Conservation (phyloP, 92 coral and sea anemone species). For the Diadumene lineata region DNA sequence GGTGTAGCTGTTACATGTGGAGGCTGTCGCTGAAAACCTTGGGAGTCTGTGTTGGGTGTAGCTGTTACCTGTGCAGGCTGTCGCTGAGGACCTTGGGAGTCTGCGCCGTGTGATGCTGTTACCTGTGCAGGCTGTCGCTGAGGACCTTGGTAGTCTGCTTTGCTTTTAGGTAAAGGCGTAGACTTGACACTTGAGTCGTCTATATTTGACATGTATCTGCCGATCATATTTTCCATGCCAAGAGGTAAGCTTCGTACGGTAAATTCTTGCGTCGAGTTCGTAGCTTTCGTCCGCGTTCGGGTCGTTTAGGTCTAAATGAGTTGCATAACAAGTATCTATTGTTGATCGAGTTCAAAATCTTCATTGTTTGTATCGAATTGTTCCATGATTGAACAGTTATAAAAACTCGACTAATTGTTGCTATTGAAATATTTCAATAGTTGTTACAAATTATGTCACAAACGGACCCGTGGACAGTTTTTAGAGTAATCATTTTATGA, state of each 20-base stretch:
- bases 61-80: background rate
- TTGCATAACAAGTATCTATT: background rate
- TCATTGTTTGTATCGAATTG: no score
- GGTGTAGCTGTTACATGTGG: background rate
- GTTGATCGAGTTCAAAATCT: no score
- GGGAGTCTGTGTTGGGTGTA: background rate
- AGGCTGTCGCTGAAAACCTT: background rate
- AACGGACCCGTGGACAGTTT: no score
- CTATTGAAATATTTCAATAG: no score
- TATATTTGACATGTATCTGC: background rate
- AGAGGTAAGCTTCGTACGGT: background rate
- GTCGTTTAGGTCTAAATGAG: background rate
- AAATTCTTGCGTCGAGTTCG: background rate
- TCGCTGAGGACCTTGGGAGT: background rate
- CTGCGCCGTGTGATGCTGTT: constrained; percentile 1
- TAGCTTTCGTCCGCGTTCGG: background rate
- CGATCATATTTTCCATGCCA: background rate
- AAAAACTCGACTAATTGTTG: no score
- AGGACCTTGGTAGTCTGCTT: background rate
- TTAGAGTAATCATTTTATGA: no score
- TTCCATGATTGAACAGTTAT: no score
- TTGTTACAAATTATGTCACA: no score
- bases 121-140: constrained; percentile 5
- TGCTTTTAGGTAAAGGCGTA: background rate
- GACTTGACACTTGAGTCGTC: constrained; percentile 4